These are phyloP conservation scores for Chloebia gouldiae DNA, from an alignment of 2,113 vertebrate genomes.

Conservation along the genomic window DNA sequence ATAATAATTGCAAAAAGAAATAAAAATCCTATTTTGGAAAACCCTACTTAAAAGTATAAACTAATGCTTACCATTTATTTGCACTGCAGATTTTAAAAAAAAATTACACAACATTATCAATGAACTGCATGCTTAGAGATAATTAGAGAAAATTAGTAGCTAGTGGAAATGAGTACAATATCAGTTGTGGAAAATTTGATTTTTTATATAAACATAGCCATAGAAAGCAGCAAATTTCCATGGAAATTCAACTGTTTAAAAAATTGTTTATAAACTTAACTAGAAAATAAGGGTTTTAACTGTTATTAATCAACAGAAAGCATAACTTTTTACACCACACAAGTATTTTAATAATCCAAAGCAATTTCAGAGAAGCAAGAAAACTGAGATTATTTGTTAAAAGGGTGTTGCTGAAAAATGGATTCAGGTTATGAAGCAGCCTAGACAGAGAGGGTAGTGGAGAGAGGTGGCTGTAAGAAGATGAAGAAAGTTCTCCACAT, in stretches of 20 bases:
- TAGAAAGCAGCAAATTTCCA: neutral
- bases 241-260: neutral
- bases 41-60: neutral
- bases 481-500: neutral
- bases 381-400: neutral
- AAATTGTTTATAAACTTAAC: neutral
- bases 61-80: neutral
- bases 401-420: neutral
- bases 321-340: neutral
- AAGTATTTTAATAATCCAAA: neutral
- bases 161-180: neutral
- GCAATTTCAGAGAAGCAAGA: neutral
- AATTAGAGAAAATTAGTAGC: neutral
- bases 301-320: neutral
- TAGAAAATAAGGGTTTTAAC: neutral
- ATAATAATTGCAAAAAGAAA: neutral
- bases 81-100: neutral
- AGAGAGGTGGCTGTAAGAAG: neutral
- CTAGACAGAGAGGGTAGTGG: neutral
- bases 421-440: neutral
- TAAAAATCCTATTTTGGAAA: neutral
- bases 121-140: neutral
- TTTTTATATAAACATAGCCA: neutral
- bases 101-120: neutral
- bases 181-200: neutral